Evolutionary conservation across 2,113 vertebrate genomes (phyloP).

Genomic region (Cyphomyrus plagiostoma): DNA sequence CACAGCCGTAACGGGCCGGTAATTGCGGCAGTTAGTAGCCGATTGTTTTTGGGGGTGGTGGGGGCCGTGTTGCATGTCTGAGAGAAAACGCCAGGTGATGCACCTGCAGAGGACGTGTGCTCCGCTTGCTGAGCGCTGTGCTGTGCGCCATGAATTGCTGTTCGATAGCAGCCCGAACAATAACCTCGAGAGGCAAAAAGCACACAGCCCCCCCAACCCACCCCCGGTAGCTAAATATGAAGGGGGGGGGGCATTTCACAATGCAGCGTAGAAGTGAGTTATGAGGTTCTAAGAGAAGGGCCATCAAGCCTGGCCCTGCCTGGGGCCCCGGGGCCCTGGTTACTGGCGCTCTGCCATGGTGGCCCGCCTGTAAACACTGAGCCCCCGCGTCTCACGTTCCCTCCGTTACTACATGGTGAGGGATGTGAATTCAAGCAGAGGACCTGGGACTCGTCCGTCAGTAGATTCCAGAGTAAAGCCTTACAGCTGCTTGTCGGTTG

Average conservation of each 20-base stretch:
- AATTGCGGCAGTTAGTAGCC: conserved; percentile 55
- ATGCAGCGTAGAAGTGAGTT: not conserved
- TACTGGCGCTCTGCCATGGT: conserved; percentile 5
- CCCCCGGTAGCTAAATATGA: not conserved
- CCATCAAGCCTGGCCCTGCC: not conserved
- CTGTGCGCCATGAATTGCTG: conserved; percentile 52
- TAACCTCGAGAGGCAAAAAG: not conserved
- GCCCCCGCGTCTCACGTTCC: conserved; percentile 51
- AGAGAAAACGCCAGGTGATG: conserved; percentile 53
- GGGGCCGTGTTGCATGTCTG: conserved; percentile 44
- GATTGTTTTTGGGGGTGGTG: conserved; percentile 48
- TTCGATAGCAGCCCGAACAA: not conserved
- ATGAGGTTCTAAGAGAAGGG: not conserved
- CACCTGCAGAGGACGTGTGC: conserved; percentile 38
- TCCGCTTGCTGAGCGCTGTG: conserved; percentile 41
- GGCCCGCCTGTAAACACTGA: conserved; percentile 55
- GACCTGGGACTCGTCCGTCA: conserved; percentile 44
- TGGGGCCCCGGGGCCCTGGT: not conserved
- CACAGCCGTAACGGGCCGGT: conserved; percentile 42
- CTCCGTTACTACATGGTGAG: conserved; percentile 50
- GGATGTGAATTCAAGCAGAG: conserved; percentile 56
- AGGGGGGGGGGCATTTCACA: not conserved
- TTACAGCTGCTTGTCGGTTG: conserved; percentile 41
- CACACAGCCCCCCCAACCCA: too few relatives aligned
- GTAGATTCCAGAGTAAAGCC: not conserved